Base-by-base conservation (phyloP, 2,888 invertebrate species). In the Cephonodes hylas region DNA sequence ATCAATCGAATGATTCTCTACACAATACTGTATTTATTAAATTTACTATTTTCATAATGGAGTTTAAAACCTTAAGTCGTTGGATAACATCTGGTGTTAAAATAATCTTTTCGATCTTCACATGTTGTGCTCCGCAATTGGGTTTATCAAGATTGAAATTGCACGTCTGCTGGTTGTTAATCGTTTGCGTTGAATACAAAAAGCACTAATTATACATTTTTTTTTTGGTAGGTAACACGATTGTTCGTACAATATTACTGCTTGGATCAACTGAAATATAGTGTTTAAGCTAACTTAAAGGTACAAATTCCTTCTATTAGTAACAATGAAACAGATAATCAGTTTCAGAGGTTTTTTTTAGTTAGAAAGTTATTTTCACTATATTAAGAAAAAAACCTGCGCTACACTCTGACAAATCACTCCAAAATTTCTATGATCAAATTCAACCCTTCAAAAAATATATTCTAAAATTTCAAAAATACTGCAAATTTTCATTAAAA, bases 181-280 rank as follows among this genome's bases (percentile, higher is more conserved):
- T 31, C 31, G 18, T 31, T 53, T 48, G 27, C 13, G 31, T 8
- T 53, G 53, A 53, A 53, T 53, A 31, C 53, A 53, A 18, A 53
- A 53, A 53, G 31, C 18, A 7, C 3, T 53, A 48, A 48, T 58
- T 45, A 62, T 61, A 62, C 64, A 31, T 5, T 15, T 57, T 59
- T 64, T 31, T 31, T 53, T 53, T 53, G 18, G 15, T 31, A 18
- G 53, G 8, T 18, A 6, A 53, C 7, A 25, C 27, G 38, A n/a
- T 48, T 53, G 27, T 18, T 8, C 15, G 10, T 10, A 53, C 27
- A 53, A 18, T 53, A 3, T 10, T 10, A 20, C 7, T 20, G 20
- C 10, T 8, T 10, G 44, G 18, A 38, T 38, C n/a, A 13, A 3
- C 38, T n/a, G 4, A 38, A 2, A 10, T 38, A 38, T n/a, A n/a